These are phyloP conservation scores for Pseudopodoces humilis DNA, from an alignment of 2,113 vertebrate genomes.

Conservation along the genomic window DNA sequence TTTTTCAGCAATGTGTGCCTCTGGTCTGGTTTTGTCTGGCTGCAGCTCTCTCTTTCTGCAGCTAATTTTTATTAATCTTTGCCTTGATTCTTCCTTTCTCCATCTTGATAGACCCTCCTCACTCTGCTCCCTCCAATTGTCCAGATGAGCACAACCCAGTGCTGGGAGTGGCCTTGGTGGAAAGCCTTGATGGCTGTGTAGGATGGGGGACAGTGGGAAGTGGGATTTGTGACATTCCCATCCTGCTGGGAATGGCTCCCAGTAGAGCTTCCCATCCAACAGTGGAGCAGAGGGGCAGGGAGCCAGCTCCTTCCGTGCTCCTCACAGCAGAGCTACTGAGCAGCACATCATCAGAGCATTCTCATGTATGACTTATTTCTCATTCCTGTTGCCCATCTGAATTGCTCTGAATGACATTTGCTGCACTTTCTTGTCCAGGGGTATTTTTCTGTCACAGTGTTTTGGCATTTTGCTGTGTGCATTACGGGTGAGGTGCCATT, in stretches of 20 bases:
- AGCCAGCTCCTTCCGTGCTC: background rate
- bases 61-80: background rate
- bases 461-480: background rate
- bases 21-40: background rate
- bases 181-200: background rate
- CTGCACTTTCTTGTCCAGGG: background rate
- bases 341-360: background rate
- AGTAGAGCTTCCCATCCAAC: background rate
- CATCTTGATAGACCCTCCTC: background rate
- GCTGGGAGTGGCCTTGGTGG: background rate
- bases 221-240: no score
- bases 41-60: background rate
- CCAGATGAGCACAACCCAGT: background rate
- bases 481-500: fast-evolving
- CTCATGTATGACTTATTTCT: background rate
- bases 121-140: background rate
- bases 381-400: background rate
- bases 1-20: background rate
- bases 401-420: background rate
- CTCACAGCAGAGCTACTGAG: background rate
- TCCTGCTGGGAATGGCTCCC: background rate
- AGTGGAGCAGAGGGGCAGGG: no score
- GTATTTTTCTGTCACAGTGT: background rate
- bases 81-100: background rate
- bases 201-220: background rate